Base-by-base conservation (phyloP, 53 echinoderm and acorn worm species). In the Astropecten irregularis region DNA sequence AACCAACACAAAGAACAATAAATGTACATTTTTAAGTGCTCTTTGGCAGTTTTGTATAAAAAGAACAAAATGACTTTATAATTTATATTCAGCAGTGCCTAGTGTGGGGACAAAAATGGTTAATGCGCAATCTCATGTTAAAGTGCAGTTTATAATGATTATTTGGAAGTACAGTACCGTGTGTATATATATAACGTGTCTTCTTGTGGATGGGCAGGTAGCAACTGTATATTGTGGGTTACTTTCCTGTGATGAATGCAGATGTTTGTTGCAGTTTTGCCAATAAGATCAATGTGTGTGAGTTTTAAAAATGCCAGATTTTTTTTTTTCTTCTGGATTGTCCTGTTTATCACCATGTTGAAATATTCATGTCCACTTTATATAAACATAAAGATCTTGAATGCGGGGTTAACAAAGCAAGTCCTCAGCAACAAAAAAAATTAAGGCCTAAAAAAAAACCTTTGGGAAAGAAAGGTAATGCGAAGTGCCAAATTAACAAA, bases 41-140 rank as follows among this genome's bases (percentile, higher is more conserved):
- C 57, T 74, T 74, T 51, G 34, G 57, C 38, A 64, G 16, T 64
- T 73, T 73, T 73, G 71, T 71, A 71, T 54, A 10, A 25, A 60
- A 60, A 31, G 35, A 36, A 64, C 38, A 33, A 51, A 23, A 73
- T n/a, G 4, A n/a, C 16, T 35, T 4, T 36, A 73, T 73, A 35
- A 56, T 73, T 71, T 73, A 37, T 73, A 73, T 56, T 21, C 73
- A 56, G 73, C 52, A 39, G 73, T 73, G 73, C 73, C 73, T 73
- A 54, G 73, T 73, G 37, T 73, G n/a, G 15, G 18, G 13, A 51
- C 53, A 33, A 28, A 62, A 62, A 58, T 2, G 14, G 73, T 38
- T 13, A 37, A 56, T 73, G 73, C 73, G 28, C 73, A 73, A 73
- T 40, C 40, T 31, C 25, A 16, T 9, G 40, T 38, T 42, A 42